phyloP scores from a whole-genome alignment of 2,113 vertebrate species.

The Ophthalmolycus amberensis region DNA sequence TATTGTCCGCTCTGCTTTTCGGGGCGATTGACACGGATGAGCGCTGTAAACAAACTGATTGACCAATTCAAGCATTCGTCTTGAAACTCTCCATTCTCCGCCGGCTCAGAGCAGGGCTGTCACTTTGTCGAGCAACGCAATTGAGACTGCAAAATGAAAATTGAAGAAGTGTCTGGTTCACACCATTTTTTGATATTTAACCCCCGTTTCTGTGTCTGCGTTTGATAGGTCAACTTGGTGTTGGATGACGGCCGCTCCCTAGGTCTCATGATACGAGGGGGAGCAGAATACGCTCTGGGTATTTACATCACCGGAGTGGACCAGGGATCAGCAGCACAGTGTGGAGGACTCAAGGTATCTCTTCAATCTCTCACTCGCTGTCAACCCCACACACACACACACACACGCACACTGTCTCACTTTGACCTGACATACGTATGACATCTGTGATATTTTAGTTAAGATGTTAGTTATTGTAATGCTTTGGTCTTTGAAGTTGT shows the following conservation, averaged over 20 bases:
- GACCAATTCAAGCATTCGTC: slow-evolving; percentile 21
- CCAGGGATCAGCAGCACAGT: slow-evolving; percentile 92
- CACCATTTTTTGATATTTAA: not conserved
- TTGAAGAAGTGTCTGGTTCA: not conserved
- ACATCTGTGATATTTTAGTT: not conserved
- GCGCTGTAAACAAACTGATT: slow-evolving; percentile 41
- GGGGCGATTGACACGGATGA: not conserved
- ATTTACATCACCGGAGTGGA: slow-evolving; percentile 98
- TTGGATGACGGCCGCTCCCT: slow-evolving; percentile 93
- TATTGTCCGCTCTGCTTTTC: slow-evolving; percentile 4
- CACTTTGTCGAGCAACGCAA: slow-evolving; percentile 27
- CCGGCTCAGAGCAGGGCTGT: slow-evolving; percentile 11
- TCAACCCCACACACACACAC: not conserved
- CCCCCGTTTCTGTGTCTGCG: slow-evolving; percentile 10
- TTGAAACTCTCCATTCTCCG: slow-evolving; percentile 24
- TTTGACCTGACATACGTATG: not conserved
- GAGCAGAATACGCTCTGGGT: slow-evolving; percentile 93
- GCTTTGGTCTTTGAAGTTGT: not conserved
- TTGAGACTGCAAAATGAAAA: not conserved
- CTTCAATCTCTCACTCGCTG: not conserved
- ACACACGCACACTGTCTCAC: not conserved
- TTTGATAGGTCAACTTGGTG: slow-evolving; percentile 92
- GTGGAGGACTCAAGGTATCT: slow-evolving; percentile 93
- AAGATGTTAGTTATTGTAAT: not conserved
- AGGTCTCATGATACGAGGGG: slow-evolving; percentile 95